These are phyloP conservation scores for Cyaniris semiargus DNA, from an alignment of 2,888 invertebrate genomes.

Conservation along the genomic window DNA sequence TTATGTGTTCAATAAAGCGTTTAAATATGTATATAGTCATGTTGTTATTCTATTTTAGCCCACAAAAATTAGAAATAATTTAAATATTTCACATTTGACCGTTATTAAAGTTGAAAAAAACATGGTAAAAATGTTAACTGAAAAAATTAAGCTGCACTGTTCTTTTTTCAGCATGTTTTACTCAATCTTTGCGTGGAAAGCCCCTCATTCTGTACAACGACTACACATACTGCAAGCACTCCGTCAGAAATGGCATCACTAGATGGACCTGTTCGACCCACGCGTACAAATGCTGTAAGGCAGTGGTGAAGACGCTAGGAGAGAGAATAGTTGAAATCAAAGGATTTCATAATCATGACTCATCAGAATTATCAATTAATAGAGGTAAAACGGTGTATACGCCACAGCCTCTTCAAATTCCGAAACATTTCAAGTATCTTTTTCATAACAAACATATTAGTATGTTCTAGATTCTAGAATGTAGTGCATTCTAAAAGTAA, in stretches of 20 bases:
- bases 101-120: too few species aligned
- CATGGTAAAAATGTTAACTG: too few species aligned
- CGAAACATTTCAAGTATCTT: slow-evolving; percentile 7
- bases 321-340: slow-evolving; percentile 62
- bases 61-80: too few species aligned
- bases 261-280: slow-evolving; percentile 75
- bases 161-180: slow-evolving; percentile 56
- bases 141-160: not conserved
- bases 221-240: slow-evolving; percentile 69
- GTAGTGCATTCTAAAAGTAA: not conserved
- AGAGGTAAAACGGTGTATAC: slow-evolving; percentile 37
- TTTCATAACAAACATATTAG: not conserved
- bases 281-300: slow-evolving; percentile 70
- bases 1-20: too few species aligned
- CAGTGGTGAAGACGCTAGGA: slow-evolving; percentile 66
- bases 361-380: slow-evolving; percentile 63
- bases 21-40: not conserved
- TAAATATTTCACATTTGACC: too few species aligned
- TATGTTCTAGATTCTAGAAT: not conserved
- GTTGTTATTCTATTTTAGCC: not conserved
- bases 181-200: slow-evolving; percentile 55
- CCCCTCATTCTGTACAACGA: slow-evolving; percentile 53
- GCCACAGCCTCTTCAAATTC: not conserved
- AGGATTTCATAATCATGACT: slow-evolving; percentile 68
- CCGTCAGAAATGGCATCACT: slow-evolving; percentile 57